Evolutionary conservation across 30 jellyfish, hydroid and myxozoan species (phyloP), one percentile per base, ranked within the genome.

Genomic region (Chrysaora quinquecirrha): DNA sequence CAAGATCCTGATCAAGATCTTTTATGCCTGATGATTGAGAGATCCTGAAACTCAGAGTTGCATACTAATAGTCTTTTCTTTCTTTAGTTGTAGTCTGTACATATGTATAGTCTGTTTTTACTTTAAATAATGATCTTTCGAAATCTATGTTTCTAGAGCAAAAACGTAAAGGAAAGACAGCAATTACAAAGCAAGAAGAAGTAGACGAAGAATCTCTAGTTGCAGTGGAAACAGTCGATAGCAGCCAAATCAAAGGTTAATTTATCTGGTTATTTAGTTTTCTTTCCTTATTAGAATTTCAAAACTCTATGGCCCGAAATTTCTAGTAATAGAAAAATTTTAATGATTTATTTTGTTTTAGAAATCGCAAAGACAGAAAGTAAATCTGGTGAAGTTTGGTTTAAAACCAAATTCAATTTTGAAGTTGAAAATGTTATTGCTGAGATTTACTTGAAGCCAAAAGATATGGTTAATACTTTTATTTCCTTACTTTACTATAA

Each of bases 391-490:
- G 87, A 71, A 16, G 96, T 71, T 49, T 92, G 94, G 90, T 60
- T 70, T 27, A 80, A 78, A 49, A 68, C 89, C 11, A 54, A 70
- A 31, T 86, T 92, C 38, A 66, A 75, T 18, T 85, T 92, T 58
- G 98, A 85, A 34, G 69, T 92, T 50, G 98, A 81, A 29, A 81
- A 86, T 48, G 85, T 92, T 27, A 73, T 67, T 16, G 64, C 86
- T 1, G 95, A 86, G 47, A 32, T 92, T 30, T 92, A 78, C 60
- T 38, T 60, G 46, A 85, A 62, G 30, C 96, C 98, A 6, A 72
- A 95, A 0, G 98, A 92, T 48, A 80, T 86, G 98, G 94, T 94
- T 38, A 6, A 3, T 38, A 38, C 6, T 3, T 38, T 14, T 3
- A 38, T 3, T 3, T 38, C 6, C 14, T 6, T 38, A 38, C 14